Percentiles rank a stretch among this genome's conserved stretches.
These are phyloP conservation scores for Pristionchus mayeri DNA, from an alignment of 2,888 invertebrate genomes.

Conservation along the genomic window DNA sequence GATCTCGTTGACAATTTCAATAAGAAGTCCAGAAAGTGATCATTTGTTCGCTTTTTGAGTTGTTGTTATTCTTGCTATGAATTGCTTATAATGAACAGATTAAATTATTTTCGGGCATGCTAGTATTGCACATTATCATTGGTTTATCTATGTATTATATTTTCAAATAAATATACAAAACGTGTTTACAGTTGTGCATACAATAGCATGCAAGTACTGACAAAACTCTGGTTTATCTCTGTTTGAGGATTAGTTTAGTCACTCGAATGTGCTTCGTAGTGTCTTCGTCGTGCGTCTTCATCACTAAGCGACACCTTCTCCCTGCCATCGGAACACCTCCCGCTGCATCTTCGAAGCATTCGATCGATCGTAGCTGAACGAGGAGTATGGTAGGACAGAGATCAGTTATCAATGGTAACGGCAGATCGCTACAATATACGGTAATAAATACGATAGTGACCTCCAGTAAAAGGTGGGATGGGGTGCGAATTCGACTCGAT, in stretches of 20 bases:
- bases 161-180: too few species aligned
- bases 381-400: neutral
- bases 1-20: too few species aligned
- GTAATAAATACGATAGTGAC: neutral
- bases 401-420: neutral
- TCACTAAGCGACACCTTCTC: neutral
- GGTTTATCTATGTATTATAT: too few species aligned
- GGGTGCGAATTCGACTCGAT: neutral
- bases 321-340: neutral
- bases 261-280: conserved; percentile 5
- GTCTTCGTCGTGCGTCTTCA: neutral
- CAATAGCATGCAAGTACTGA: too few species aligned
- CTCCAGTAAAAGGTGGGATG: neutral
- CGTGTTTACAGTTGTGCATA: too few species aligned
- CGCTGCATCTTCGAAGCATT: neutral
- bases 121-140: too few species aligned
- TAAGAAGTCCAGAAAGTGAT: too few species aligned
- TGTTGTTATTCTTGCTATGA: too few species aligned
- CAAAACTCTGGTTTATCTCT: conserved; percentile 33
- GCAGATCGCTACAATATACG: neutral
- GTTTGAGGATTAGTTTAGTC: conserved; percentile 17
- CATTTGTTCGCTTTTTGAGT: too few species aligned
- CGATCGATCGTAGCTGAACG: conserved; percentile 1
- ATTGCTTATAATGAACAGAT: too few species aligned
- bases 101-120: too few species aligned